A percentile compares a stretch with the other conserved stretches of the same genome.
phyloP scores from a whole-genome alignment of 2,888 invertebrate species.

The Drosophila siamana region DNA sequence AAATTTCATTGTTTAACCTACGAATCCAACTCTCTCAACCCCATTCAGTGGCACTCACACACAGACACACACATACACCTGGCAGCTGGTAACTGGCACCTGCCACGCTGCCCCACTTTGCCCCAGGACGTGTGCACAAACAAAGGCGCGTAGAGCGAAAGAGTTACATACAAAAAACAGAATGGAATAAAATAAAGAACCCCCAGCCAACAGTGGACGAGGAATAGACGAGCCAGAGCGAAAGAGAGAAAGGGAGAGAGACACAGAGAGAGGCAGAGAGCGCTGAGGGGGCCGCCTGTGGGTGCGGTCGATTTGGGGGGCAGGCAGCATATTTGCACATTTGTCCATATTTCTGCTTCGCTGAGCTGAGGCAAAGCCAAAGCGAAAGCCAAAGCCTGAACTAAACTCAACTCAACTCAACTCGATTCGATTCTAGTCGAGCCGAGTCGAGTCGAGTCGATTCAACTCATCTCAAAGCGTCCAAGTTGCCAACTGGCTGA shows the following conservation, averaged over 20 bases:
- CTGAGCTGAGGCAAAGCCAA: conserved; percentile 39
- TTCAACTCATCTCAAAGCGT: conserved; percentile 35
- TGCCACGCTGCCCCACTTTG: conserved; percentile 33
- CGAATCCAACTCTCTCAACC: conserved; percentile 34
- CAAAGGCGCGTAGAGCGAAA: conserved; percentile 60
- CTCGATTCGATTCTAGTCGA: conserved; percentile 18
- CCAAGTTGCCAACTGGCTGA: conserved; percentile 49
- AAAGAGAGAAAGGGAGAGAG: too few species aligned
- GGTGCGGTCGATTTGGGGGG: conserved; percentile 6
- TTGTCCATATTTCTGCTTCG: conserved; percentile 77
- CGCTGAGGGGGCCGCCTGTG: neutral
- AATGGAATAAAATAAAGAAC: conserved; percentile 10
- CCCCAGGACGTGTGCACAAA: conserved; percentile 56
- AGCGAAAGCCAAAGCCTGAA: conserved; percentile 7
- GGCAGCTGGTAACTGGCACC: conserved; percentile 21
- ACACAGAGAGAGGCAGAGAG: too few species aligned
- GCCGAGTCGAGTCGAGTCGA: conserved; percentile 1
- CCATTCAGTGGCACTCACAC: too few species aligned
- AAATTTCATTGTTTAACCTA: conserved; percentile 80
- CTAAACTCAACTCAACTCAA: conserved; percentile 15
- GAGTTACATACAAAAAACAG: conserved; percentile 40
- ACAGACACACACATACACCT: neutral
- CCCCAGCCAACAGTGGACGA: neutral
- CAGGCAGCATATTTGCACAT: conserved; percentile 72
- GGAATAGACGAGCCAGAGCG: too few species aligned